These are phyloP conservation scores for Unio delphinus DNA, from an alignment of 2,888 invertebrate genomes.

Conservation along the genomic window DNA sequence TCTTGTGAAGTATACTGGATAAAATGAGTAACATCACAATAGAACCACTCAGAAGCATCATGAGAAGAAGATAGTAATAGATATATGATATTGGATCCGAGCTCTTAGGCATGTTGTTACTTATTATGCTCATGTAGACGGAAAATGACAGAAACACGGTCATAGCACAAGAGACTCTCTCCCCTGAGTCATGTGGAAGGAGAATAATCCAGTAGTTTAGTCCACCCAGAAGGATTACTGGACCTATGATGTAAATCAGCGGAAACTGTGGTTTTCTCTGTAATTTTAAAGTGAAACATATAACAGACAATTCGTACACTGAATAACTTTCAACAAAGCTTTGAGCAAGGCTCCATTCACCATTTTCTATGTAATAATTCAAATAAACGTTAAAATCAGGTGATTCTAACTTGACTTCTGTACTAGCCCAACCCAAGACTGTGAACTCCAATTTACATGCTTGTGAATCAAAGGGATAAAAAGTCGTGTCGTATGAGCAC, in stretches of 20 bases:
- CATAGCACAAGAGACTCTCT: conserved; percentile 24
- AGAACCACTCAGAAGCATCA: conserved; percentile 5
- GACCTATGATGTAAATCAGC: conserved; percentile 19
- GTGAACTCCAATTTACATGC: conserved; percentile 11
- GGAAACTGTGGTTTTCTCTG: conserved; percentile 17
- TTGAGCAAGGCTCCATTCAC: conserved; percentile 10
- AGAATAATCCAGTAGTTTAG: conserved; percentile 23
- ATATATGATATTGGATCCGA: conserved; percentile 28
- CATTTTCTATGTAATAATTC: conserved; percentile 8
- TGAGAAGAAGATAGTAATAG: conserved; percentile 14
- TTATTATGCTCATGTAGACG: conserved; percentile 25
- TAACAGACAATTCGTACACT: background rate
- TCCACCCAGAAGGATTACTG: conserved; percentile 14
- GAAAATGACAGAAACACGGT: conserved; percentile 31
- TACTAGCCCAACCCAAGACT: background rate
- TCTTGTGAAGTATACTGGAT: no score
- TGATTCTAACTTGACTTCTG: conserved; percentile 4
- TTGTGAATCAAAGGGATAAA: conserved; percentile 27
- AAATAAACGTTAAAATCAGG: background rate
- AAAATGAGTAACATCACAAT: no score
- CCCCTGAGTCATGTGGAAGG: conserved; percentile 25
- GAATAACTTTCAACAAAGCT: background rate
- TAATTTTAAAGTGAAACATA: conserved; percentile 6
- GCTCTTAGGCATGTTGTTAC: conserved; percentile 24
- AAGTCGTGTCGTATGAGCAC: conserved; percentile 22